Evolutionary conservation across 2,888 invertebrate species (phyloP), one percentile per base, ranked within the genome.

Genomic region (Melitaea athalia): DNA sequence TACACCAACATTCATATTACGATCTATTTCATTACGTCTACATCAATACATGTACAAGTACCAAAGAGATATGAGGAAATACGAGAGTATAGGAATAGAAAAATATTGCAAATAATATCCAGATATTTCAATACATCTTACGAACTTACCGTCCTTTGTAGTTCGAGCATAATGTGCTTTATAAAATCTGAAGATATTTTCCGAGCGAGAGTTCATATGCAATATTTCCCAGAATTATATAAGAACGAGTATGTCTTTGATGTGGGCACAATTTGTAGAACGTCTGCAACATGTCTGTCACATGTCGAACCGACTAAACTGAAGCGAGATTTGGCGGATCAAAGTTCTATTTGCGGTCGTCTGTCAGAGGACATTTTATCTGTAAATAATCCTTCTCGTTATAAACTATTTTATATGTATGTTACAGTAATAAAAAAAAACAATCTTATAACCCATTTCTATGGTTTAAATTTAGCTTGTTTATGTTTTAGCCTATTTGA

Each of bases 201-300:
- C 15, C 59, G 43, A 63, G 33, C 64, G 52, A 64, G 60, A 60
- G 64, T 71, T 62, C 43, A 63, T 60, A 45, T 63, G 66, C 67
- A 67, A 70, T 68, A 66, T 69, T 69, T 69, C 69, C 43, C 47
- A 65, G 55, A 72, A 68, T 68, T 63, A 62, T 68, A 59, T 67
- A 67, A 66, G 47, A 62, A 47, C 52, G 52, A 17, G 52, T 77
- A 75, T 72, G 72, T 75, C 82, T 86, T 86, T 86, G 85, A 87
- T 85, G 85, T 87, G 81, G 81, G 79, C 82, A 82, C 81, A 81
- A 79, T 82, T 79, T 76, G 76, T 71, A 78, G 74, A 82, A 77
- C 86, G 83, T 89, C 89, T 89, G 89, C 83, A 68, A 79, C 81
- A 75, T 81, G 83, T 88, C 85, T 80, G 73, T 85, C 84, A 82